Evolutionary conservation across 2,888 invertebrate species (phyloP).

Genomic region (Uropetala carovei): DNA sequence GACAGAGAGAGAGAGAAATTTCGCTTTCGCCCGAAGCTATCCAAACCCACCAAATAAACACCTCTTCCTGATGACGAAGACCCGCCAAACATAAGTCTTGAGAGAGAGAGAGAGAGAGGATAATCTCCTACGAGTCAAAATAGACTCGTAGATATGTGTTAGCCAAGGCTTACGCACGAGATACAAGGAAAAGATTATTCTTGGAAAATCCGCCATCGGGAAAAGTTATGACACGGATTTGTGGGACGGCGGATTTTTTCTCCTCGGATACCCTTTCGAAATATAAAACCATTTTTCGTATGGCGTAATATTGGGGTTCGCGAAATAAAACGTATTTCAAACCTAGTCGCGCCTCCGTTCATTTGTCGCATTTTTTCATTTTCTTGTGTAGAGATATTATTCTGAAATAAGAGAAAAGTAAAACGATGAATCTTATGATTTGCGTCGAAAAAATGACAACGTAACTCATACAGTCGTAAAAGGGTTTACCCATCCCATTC

Average conservation of each 20-base stretch:
- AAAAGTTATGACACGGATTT: not conserved
- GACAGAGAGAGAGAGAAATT: not conserved
- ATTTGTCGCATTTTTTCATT: too few relatives aligned
- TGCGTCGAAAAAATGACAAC: too few relatives aligned
- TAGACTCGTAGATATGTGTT: not conserved
- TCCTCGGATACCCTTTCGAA: too few relatives aligned
- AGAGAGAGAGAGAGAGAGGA: not conserved
- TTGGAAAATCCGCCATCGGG: not conserved
- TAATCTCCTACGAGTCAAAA: not conserved
- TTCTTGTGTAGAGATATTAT: too few relatives aligned
- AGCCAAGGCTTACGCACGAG: not conserved
- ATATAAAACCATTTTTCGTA: too few relatives aligned
- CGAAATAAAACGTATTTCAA: too few relatives aligned
- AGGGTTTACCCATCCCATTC: too few relatives aligned
- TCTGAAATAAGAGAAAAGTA: too few relatives aligned
- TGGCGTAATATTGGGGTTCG: too few relatives aligned
- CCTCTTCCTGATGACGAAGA: not conserved
- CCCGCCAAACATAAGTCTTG: not conserved
- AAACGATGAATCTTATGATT: too few relatives aligned
- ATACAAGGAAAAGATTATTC: not conserved
- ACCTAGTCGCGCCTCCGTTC: too few relatives aligned
- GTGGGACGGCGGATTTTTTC: not conserved
- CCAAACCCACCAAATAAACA: not conserved
- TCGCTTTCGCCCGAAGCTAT: not conserved
- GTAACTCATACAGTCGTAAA: too few relatives aligned